Evolutionary conservation across 2,797 vertebrate species (phyloP), one percentile per base, ranked within the genome.

Genomic region (Acanthiza pusilla): DNA sequence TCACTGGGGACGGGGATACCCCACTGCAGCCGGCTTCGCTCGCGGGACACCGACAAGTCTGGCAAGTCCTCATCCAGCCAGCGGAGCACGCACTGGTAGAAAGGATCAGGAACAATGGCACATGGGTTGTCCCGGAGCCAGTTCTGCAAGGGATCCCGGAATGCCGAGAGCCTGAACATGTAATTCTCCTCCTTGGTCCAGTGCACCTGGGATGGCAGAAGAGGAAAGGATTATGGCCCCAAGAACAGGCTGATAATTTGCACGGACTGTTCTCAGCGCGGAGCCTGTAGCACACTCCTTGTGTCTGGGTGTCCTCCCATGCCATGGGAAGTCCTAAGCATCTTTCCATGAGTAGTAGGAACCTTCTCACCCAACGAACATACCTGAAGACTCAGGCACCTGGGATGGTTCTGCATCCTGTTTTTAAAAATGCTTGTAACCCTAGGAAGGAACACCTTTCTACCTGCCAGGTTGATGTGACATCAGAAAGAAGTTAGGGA

Each of bases 171-270:
- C 42, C 98, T 98, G 95, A 99, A 99, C 98, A 99, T 98, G 92
- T 99, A 99, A 93, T 99, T 99, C 76, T 99, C 98, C 94, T 99
- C 99, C 87, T 98, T 98, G 97, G 98, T 98, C 99, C 99, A 99
- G 88, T 99, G 98, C 91, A 99, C 99, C 99, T 99, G 95, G 45
- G 74, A 77, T 26, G 22, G 71, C 18, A 40, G 84, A 26, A 95
- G 50, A 91, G 27, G 53, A 89, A 78, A 60, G 25, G 50, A 40
- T 87, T 36, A 88, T 1, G 5, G 61, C 11, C 40, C 43, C 11
- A 27, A 34, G 45, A 68, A 36, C 5, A 5, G 30, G 22, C 22
- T 62, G n/a, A 22, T 21, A 9, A 12, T 22, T 11, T 21, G 22
- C 48, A 48, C 5, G 2, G 10, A 11, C 29, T 10, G 1, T 29